Percentiles rank a stretch among this genome's conserved stretches.
phyloP scores from a whole-genome alignment of 1,140 invertebrate species.

The Drosophila persimilis region DNA sequence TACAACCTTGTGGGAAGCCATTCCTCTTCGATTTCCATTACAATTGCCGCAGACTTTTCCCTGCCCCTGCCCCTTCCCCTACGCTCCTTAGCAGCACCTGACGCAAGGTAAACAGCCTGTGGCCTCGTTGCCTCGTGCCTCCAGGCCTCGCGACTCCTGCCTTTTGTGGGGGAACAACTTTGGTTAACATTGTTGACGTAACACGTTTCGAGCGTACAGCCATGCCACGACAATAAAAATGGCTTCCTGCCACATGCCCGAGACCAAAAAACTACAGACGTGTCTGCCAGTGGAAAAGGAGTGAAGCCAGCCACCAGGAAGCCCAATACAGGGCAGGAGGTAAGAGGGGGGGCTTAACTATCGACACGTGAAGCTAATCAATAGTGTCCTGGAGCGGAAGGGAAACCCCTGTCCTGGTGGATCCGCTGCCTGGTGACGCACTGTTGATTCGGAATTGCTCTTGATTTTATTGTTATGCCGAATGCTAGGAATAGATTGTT shows the following conservation, averaged over 20 bases:
- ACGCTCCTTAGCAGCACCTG: too few relatives aligned
- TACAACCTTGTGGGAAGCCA: too few relatives aligned
- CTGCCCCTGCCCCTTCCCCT: too few relatives aligned
- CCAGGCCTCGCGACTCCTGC: not conserved
- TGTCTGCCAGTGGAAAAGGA: slow-evolving; percentile 34
- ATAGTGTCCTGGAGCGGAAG: slow-evolving; percentile 36
- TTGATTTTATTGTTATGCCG: slow-evolving; percentile 70
- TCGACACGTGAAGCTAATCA: slow-evolving; percentile 76
- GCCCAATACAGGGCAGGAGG: too few relatives aligned
- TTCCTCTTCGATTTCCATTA: too few relatives aligned
- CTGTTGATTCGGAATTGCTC: slow-evolving; percentile 70
- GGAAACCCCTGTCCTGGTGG: not conserved
- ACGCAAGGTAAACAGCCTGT: slow-evolving; percentile 18
- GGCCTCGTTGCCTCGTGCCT: slow-evolving; percentile 3
- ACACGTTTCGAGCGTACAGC: slow-evolving; percentile 38
- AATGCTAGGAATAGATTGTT: slow-evolving; percentile 15
- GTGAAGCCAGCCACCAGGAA: slow-evolving; percentile 4
- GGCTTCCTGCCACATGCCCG: slow-evolving; percentile 3
- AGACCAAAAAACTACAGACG: slow-evolving; percentile 55
- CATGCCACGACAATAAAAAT: slow-evolving; percentile 48
- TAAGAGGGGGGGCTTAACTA: slow-evolving; percentile 31
- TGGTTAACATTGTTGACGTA: slow-evolving; percentile 42
- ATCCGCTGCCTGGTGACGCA: slow-evolving; percentile 51
- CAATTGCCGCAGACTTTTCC: too few relatives aligned
- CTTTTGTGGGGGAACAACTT: not conserved